phyloP scores from a whole-genome alignment of 1,140 invertebrate genomes.

The Drosophila littoralis region DNA sequence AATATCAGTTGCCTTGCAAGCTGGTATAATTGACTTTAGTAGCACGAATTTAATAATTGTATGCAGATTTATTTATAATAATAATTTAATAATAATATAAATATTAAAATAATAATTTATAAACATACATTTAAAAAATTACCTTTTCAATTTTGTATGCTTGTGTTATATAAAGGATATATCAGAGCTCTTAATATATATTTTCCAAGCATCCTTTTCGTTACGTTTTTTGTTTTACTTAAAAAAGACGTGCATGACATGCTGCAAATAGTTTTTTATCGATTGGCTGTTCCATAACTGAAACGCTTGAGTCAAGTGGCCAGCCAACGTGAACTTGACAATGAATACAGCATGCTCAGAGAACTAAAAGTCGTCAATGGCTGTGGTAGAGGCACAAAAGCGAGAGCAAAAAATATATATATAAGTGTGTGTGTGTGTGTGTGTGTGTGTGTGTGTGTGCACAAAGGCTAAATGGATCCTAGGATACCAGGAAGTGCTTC shows the following conservation, averaged over 20 bases:
- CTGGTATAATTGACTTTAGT: too few species aligned
- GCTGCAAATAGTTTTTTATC: slow-evolving; percentile 15
- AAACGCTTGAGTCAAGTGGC: slow-evolving; percentile 56
- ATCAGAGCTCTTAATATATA: too few species aligned
- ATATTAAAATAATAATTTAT: too few species aligned
- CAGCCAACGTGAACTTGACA: slow-evolving; percentile 66
- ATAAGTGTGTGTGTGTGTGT: background rate
- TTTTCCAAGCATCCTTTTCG: background rate
- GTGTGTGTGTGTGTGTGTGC: background rate
- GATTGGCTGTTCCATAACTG: slow-evolving; percentile 11
- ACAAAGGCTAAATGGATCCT: slow-evolving; percentile 24
- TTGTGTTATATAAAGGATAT: too few species aligned
- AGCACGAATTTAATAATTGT: too few species aligned
- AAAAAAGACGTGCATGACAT: background rate
- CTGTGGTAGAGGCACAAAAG: background rate
- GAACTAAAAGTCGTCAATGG: slow-evolving; percentile 39
- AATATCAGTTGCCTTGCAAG: too few species aligned
- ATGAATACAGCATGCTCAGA: slow-evolving; percentile 43
- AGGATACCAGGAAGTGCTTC: background rate
- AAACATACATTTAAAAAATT: too few species aligned
- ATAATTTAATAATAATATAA: too few species aligned
- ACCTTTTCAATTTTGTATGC: too few species aligned
- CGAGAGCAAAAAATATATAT: background rate
- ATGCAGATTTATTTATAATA: too few species aligned
- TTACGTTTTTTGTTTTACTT: background rate